phyloP scores from a whole-genome alignment of 2,797 vertebrate species.

The Eulemur mongoz region DNA sequence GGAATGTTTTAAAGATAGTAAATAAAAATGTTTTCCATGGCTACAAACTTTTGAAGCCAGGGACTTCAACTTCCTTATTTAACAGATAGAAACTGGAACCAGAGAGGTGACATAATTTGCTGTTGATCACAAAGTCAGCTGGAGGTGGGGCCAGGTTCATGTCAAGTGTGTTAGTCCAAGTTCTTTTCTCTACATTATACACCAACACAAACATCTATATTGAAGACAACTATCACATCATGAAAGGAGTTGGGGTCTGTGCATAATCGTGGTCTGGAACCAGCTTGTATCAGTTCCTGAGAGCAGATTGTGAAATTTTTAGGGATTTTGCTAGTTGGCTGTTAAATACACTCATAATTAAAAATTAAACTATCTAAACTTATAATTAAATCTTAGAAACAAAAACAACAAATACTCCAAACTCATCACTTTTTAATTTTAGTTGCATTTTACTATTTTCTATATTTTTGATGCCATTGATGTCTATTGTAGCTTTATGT shows the following conservation, averaged over 20 bases:
- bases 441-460: neutral
- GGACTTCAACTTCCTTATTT: neutral
- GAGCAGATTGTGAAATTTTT: neutral
- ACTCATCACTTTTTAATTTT: neutral
- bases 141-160: neutral
- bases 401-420: neutral
- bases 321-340: neutral
- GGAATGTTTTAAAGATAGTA: neutral
- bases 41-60: neutral
- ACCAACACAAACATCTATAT: neutral
- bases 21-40: neutral
- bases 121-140: neutral
- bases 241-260: neutral
- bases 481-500: neutral
- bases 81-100: neutral
- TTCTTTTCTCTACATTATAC: neutral
- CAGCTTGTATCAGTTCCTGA: neutral
- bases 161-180: neutral
- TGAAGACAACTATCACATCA: neutral
- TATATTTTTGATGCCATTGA: neutral
- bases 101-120: neutral
- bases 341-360: neutral
- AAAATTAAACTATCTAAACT: neutral
- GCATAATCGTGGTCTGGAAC: neutral
- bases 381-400: neutral